Conservation (phyloP, 2,113 vertebrate species). For the Pholis gunnellus region DNA sequence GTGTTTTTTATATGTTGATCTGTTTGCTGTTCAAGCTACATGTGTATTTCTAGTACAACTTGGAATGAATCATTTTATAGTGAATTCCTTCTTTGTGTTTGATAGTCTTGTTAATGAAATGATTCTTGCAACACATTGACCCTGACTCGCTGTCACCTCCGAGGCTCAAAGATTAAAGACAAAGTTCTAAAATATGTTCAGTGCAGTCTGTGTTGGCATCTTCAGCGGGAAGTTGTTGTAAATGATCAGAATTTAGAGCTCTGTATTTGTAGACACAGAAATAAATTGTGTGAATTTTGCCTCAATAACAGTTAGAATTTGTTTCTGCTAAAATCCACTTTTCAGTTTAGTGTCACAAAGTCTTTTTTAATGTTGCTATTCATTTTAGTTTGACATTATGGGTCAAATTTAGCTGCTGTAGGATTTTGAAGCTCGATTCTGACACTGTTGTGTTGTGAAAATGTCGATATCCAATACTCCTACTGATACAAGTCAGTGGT, state of each 20-base stretch:
- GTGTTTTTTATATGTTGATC: background rate
- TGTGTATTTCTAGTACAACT: slow-evolving; percentile 33
- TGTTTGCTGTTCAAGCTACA: background rate
- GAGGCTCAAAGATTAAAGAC: too few relatives aligned
- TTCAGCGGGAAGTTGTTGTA: too few relatives aligned
- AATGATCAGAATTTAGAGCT: too few relatives aligned
- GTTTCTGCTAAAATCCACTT: too few relatives aligned
- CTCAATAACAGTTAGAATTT: too few relatives aligned
- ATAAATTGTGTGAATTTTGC: too few relatives aligned
- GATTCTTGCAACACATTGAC: background rate
- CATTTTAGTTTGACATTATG: background rate
- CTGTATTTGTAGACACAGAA: too few relatives aligned
- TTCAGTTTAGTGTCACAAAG: too few relatives aligned
- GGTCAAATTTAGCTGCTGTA: background rate
- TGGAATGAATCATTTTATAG: slow-evolving; percentile 46
- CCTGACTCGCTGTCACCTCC: background rate
- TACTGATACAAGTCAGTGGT: background rate
- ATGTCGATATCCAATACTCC: background rate
- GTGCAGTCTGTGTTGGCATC: too few relatives aligned
- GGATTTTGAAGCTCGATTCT: background rate
- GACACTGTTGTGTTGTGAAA: background rate
- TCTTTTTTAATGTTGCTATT: background rate
- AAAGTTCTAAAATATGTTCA: too few relatives aligned
- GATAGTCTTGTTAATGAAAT: background rate
- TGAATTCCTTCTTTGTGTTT: slow-evolving; percentile 1